Conservation (phyloP, 2,113 vertebrate species). For the Saccopteryx leptura region DNA sequence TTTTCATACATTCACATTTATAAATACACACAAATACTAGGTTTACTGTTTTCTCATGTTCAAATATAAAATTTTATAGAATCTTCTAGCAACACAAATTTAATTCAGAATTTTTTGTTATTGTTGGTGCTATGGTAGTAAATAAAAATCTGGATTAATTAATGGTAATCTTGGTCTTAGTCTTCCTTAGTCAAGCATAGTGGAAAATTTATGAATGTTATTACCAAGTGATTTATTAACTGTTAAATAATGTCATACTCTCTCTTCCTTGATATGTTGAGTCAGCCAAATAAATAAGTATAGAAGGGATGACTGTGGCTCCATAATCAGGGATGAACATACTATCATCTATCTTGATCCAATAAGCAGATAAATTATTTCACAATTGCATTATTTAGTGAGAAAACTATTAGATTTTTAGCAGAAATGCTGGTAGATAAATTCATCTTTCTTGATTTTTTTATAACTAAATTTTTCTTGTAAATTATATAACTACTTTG, state of each 20-base stretch:
- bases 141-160: neutral
- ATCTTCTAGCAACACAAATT: neutral
- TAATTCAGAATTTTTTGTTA: neutral
- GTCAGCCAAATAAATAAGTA: slow-evolving; percentile 52
- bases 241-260: neutral
- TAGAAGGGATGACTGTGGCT: neutral
- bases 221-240: neutral
- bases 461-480: neutral
- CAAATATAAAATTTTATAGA: neutral
- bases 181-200: neutral
- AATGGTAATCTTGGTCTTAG: neutral
- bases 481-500: neutral
- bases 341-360: slow-evolving; percentile 19
- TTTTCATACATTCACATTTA: slow-evolving; percentile 31
- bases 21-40: neutral
- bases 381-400: slow-evolving; percentile 43
- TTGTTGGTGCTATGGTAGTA: neutral
- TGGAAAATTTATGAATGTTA: neutral
- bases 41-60: neutral
- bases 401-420: slow-evolving; percentile 40
- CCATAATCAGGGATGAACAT: neutral
- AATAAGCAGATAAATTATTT: slow-evolving; percentile 41
- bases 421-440: neutral
- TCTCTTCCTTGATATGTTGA: slow-evolving; percentile 32
- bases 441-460: slow-evolving; percentile 1